Percentiles rank a stretch among this genome's conserved stretches.
phyloP scores from a whole-genome alignment of 2,113 vertebrate genomes.

The Corythaeola cristata region DNA sequence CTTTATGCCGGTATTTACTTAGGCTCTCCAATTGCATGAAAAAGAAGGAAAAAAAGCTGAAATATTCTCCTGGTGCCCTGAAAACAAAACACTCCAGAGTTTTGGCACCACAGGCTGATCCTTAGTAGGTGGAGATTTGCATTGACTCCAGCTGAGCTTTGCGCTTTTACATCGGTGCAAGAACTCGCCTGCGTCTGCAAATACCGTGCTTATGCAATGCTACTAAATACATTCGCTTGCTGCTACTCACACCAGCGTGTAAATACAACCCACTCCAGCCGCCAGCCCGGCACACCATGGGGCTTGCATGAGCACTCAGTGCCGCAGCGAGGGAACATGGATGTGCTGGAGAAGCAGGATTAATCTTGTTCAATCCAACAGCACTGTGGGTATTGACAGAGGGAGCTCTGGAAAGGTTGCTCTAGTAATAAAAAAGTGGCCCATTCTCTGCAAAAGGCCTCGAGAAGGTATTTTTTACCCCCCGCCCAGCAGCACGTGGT shows the following conservation, averaged over 20 bases:
- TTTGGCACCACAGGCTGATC: conserved; percentile 16
- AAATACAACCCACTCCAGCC: background rate
- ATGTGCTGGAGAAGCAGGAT: background rate
- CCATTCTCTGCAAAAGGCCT: background rate
- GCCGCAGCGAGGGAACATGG: rapidly evolving
- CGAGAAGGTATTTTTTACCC: background rate
- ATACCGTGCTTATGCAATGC: conserved; percentile 26
- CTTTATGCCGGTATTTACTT: background rate
- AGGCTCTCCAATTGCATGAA: background rate
- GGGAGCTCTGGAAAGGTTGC: background rate
- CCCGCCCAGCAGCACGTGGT: background rate
- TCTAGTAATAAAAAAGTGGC: background rate
- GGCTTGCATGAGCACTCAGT: rapidly evolving
- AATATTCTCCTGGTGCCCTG: conserved; percentile 14
- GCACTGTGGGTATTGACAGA: rapidly evolving
- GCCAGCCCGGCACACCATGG: rapidly evolving
- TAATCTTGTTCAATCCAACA: rapidly evolving
- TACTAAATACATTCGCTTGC: background rate
- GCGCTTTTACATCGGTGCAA: conserved; percentile 42
- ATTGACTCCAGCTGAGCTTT: conserved; percentile 31
- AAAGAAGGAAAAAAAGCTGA: background rate
- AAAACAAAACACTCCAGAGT: conserved; percentile 37
- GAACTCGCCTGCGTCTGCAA: conserved; percentile 31
- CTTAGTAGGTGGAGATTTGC: conserved; percentile 32
- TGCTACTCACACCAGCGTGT: background rate